phyloP scores from a whole-genome alignment of 1,140 invertebrate genomes.

The Periplaneta americana region DNA sequence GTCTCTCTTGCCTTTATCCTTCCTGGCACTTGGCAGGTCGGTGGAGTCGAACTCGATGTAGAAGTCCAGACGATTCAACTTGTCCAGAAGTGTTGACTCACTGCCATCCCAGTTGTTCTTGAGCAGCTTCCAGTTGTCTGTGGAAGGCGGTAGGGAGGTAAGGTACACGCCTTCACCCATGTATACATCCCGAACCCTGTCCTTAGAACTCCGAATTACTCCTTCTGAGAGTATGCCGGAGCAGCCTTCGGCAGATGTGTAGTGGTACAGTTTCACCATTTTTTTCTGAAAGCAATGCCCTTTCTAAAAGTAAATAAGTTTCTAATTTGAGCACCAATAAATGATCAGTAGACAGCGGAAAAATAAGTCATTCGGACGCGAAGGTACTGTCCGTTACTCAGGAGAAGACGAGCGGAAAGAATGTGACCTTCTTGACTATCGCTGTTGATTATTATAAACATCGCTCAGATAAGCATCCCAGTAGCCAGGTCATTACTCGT shows the following conservation, averaged over 20 bases:
- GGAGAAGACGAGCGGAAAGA: too few species aligned
- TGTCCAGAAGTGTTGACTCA: not conserved
- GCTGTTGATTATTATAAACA: too few species aligned
- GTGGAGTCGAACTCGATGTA: not conserved
- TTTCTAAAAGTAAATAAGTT: too few species aligned
- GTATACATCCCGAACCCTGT: not conserved
- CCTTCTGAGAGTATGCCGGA: not conserved
- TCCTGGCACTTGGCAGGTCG: not conserved
- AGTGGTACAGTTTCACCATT: not conserved
- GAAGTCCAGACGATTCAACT: not conserved
- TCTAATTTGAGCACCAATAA: too few species aligned
- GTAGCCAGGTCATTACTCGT: too few species aligned
- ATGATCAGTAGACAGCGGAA: too few species aligned
- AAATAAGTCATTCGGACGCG: too few species aligned
- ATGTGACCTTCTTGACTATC: too few species aligned
- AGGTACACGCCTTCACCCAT: not conserved
- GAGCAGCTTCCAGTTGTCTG: not conserved
- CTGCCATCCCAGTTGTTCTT: not conserved
- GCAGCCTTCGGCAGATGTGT: not conserved
- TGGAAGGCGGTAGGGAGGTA: not conserved
- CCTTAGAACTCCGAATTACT: not conserved
- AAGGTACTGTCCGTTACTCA: too few species aligned
- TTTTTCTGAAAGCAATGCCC: not conserved
- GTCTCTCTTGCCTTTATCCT: not conserved
- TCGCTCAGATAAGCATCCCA: too few species aligned